These are phyloP conservation scores for Sparus aurata DNA, from an alignment of 2,797 vertebrate species.

Conservation along the genomic window DNA sequence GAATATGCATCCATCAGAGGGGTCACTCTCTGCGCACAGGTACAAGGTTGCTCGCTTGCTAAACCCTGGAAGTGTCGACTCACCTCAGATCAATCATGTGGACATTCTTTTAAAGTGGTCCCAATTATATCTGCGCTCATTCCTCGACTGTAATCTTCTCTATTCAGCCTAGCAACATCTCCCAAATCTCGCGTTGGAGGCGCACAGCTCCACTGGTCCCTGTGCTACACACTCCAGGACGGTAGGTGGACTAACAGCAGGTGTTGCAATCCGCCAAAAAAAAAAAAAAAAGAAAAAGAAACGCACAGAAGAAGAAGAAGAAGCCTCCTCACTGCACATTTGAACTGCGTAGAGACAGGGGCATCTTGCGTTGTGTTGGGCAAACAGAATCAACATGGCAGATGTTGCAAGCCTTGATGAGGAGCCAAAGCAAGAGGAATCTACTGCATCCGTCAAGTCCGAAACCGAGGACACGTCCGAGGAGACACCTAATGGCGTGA, in stretches of 20 bases:
- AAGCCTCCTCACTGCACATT: constrained; percentile 47
- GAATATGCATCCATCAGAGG: neutral
- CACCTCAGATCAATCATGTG: neutral
- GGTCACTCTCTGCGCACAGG: neutral
- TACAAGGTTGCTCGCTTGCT: neutral
- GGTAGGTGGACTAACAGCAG: neutral
- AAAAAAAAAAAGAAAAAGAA: no score
- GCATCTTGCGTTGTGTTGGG: constrained; percentile 53
- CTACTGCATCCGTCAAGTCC: constrained; percentile 35
- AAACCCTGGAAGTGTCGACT: neutral
- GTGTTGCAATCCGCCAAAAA: neutral
- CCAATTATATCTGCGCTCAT: neutral
- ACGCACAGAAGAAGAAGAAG: no score
- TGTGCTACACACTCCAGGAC: neutral
- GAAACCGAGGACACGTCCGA: constrained; percentile 66
- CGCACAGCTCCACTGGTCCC: constrained; percentile 19
- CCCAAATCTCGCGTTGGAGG: constrained; percentile 68
- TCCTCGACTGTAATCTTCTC: neutral
- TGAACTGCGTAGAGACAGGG: constrained; percentile 77
- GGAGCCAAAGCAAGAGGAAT: constrained; percentile 67
- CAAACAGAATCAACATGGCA: constrained; percentile 72
- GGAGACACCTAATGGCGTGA: constrained; percentile 85
- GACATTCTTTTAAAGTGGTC: neutral
- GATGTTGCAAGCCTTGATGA: constrained; percentile 63
- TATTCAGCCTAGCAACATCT: constrained; percentile 62